These are phyloP conservation scores for Menura novaehollandiae DNA, from an alignment of 2,113 vertebrate genomes.

Conservation along the genomic window DNA sequence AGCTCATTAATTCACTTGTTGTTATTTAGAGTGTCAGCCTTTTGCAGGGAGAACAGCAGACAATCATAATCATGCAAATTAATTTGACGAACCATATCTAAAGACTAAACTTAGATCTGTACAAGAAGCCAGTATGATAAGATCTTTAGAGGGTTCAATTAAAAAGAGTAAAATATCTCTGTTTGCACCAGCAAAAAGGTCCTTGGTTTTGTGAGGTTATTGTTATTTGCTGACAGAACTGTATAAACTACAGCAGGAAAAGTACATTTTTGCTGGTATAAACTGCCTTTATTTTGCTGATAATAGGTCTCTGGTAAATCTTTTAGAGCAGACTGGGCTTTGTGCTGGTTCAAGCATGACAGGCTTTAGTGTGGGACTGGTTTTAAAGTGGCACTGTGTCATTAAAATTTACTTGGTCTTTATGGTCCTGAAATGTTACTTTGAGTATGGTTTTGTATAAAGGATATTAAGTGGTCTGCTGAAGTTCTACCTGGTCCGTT, in stretches of 20 bases:
- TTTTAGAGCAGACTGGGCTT: background rate
- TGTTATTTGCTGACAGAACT: background rate
- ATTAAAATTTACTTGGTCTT: background rate
- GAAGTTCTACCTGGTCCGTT: background rate
- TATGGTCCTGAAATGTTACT: background rate
- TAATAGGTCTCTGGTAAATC: background rate
- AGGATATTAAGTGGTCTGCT: background rate
- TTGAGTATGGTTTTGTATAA: background rate
- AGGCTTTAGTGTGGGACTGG: background rate
- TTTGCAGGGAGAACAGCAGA: background rate
- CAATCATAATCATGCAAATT: background rate
- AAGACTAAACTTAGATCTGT: background rate
- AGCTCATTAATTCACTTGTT: background rate
- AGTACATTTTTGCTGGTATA: background rate
- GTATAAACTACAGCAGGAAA: background rate
- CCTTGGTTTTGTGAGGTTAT: background rate
- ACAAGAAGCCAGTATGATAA: background rate
- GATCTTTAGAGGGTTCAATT: background rate
- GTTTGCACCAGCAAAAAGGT: background rate
- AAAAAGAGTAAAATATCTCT: background rate
- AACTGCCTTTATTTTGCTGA: background rate
- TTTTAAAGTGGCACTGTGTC: background rate
- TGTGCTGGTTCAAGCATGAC: background rate
- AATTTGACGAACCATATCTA: background rate
- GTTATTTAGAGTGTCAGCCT: background rate